Base-by-base conservation (phyloP, 1,140 invertebrate genomes). In the Homalodisca vitripennis region DNA sequence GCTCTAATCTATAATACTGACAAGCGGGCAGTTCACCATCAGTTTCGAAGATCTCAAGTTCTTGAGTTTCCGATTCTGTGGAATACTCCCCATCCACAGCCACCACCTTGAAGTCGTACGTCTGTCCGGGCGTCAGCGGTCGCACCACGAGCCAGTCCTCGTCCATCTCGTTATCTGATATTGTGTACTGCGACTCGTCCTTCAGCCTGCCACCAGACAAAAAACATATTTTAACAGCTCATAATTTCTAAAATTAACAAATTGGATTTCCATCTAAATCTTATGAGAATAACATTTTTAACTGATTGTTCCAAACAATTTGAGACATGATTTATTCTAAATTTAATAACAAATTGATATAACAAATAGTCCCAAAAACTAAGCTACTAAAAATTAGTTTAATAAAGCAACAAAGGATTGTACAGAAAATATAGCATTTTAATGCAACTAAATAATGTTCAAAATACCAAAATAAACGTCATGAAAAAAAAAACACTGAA, bases 101-200 rank as follows among this genome's bases (percentile, higher is more conserved):
- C 3, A 97, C 94, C 1, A 98, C 87, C 69, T 89, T 86, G 76
- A 99, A 89, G 74, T 98, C 92, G 78, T 99, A 94, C 2, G 87
- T 85, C 70, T 92, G 89, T n/a, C 92, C 93, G 2, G 89, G 89
- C 73, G 91, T 86, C 48, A 99, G 83, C 1, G 91, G 92, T 26
- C 86, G 84, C 17, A 98, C 82, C 65, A 91, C 84, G 41, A 92
- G 86, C 68, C 82, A 89, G 72, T 95, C 91, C 67, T 89, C 87
- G 64, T 89, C 85, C 55, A 88, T 85, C 74, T 94, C 88, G 2
- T 86, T 83, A 14, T 85, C 79, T 2, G 88, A 87, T 55, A 81
- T 75, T 48, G 80, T 64, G 76, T 83, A 90, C 53, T 85, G 83
- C 0, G 89, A 85, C 77, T 93, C 90, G 20, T 91, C 92, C 77